Conservation (phyloP, 2,113 vertebrate species). For the Malurus cyaneus region DNA sequence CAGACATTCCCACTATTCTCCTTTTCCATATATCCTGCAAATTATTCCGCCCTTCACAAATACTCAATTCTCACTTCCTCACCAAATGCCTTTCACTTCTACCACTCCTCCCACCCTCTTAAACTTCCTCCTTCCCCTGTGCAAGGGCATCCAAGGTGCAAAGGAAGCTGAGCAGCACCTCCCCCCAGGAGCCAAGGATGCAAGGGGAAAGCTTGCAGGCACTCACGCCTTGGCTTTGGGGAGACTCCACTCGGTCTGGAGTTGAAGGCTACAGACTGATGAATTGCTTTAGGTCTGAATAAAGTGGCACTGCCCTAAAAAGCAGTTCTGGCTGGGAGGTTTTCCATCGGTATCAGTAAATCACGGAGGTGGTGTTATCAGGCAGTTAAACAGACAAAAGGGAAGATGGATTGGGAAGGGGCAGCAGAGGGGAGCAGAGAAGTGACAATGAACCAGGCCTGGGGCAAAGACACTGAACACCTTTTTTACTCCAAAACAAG, state of each 20-base stretch:
- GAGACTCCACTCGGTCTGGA: not conserved
- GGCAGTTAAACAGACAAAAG: not conserved
- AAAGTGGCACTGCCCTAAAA: not conserved
- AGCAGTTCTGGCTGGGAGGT: not conserved
- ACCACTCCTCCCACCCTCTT: not conserved
- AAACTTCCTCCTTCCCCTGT: not conserved
- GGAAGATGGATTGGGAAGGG: not conserved
- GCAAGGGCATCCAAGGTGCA: not conserved
- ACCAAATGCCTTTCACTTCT: constrained; percentile 14
- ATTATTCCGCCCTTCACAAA: not conserved
- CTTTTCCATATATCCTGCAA: not conserved
- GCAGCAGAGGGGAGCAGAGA: not conserved
- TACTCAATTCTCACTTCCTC: not conserved
- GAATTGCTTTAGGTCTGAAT: not conserved
- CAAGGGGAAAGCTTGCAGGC: not conserved
- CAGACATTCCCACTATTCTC: not conserved
- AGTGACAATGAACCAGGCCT: not conserved
- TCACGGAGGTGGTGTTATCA: not conserved
- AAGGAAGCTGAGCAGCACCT: not conserved
- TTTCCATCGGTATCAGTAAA: not conserved
- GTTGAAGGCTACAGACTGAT: not conserved
- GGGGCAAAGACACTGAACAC: not conserved
- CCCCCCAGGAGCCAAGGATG: not conserved
- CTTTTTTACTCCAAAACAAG: not conserved
- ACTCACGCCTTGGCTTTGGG: not conserved